Evolutionary conservation across 2,797 vertebrate species (phyloP).

Genomic region (Australoheros facetus): DNA sequence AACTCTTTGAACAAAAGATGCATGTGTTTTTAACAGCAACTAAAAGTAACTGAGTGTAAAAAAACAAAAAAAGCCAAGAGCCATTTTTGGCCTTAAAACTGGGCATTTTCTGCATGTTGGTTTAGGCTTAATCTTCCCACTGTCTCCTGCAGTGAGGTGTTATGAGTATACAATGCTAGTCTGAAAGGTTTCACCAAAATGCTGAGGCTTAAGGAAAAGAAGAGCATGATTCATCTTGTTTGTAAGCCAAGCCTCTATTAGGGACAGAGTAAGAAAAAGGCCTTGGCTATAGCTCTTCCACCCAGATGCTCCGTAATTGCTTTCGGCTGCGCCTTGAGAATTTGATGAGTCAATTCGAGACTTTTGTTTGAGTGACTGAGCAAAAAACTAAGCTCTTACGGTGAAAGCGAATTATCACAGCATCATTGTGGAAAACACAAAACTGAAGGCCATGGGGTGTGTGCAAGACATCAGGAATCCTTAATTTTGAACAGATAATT

Average conservation of each 20-base stretch:
- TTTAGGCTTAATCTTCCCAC: constrained; percentile 51
- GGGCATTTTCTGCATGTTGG: neutral
- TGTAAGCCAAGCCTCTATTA: constrained; percentile 76
- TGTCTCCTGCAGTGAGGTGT: constrained; percentile 62
- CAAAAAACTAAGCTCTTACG: constrained; percentile 48
- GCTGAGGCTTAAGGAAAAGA: constrained; percentile 73
- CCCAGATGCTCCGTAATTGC: constrained; percentile 72
- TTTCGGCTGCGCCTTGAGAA: constrained; percentile 77
- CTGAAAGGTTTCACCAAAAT: constrained; percentile 65
- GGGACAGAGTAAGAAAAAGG: constrained; percentile 45
- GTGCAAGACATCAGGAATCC: constrained; percentile 37
- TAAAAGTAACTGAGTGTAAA: too few species aligned
- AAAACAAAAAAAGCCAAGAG: neutral
- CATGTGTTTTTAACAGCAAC: too few species aligned
- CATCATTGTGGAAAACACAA: constrained; percentile 45
- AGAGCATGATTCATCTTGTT: constrained; percentile 76
- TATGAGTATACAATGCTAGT: constrained; percentile 63
- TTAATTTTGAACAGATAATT: constrained; percentile 43
- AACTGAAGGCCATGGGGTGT: constrained; percentile 33
- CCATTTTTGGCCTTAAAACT: neutral
- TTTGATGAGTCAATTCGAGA: constrained; percentile 75
- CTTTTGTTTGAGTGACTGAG: constrained; percentile 72
- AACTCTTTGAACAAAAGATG: too few species aligned
- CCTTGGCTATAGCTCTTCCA: constrained; percentile 63
- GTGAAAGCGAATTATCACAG: constrained; percentile 60